Base-by-base conservation (phyloP, 2,888 invertebrate species). In the Heteropelma amictum region DNA sequence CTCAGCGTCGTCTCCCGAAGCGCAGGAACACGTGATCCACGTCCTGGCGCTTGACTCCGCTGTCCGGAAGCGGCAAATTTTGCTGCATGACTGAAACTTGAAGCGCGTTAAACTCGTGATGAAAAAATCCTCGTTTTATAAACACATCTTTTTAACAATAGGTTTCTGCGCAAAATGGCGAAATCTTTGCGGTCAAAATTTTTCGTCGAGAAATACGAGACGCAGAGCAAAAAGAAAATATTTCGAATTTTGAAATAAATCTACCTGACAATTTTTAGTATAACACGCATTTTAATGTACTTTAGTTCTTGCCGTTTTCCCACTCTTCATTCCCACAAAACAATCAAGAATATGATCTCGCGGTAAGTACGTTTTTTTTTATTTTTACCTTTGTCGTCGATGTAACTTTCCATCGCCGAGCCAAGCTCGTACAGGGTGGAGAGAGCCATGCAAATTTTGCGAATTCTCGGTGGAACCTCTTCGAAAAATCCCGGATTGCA, bases 1-100 rank as follows among this genome's bases (percentile, higher is more conserved):
- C 56, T 88, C 93, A 93, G 91, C 94, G 94, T 87, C 95, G 93
- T 88, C 94, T 93, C 67, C 97, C 97, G 89, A 97, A 97, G 85
- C 96, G 94, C 83, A 97, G 92, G 91, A 97, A 97, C 67, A 96
- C 96, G 90, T 97, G 97, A 84, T 96, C 96, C 54, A 96, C 95
- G 90, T 97, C 96, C 86, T 96, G 96, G 76, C 96, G 92, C 89
- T 96, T 96, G 84, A 93, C 93, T 78, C 94, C 94, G 79, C 92
- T 93, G 90, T 94, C 93, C 61, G 87, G 85, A 58, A 88, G 82
- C n/a, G 86, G 88, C 49, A 86, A 84, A 73, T 84, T 86, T 49
- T 88, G 88, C 49, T 81, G 85, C 26, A 87, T 77, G 42, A 87
- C 87, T 86, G 86, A 77, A 85, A 86, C 84, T 84, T 72, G 72